A percentile compares a stretch with the other conserved stretches of the same genome.
These are phyloP conservation scores for Phortica okadai DNA, from an alignment of 2,888 invertebrate species.

Conservation along the genomic window DNA sequence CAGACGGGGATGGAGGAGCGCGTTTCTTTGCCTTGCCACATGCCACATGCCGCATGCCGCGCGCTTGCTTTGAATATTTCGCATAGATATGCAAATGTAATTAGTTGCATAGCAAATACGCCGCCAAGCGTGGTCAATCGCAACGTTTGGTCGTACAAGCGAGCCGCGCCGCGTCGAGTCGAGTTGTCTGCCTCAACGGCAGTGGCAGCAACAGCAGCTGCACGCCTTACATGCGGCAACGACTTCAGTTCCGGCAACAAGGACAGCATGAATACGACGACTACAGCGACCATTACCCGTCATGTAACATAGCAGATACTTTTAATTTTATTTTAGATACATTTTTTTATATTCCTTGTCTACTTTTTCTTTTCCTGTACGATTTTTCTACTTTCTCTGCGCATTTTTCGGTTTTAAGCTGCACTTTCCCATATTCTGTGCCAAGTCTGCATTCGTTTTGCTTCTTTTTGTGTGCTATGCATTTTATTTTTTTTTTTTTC, in stretches of 20 bases:
- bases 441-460: background rate
- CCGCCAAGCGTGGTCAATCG: constrained; percentile 34
- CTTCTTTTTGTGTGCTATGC: constrained; percentile 45
- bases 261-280: background rate
- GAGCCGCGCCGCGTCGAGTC: background rate
- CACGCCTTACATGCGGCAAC: constrained; percentile 8
- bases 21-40: constrained; percentile 9
- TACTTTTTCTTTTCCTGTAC: constrained; percentile 40
- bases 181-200: background rate
- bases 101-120: constrained; percentile 64
- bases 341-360: constrained; percentile 51
- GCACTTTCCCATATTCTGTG: constrained; percentile 6
- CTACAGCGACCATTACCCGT: constrained; percentile 30
- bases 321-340: constrained; percentile 58
- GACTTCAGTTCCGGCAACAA: background rate
- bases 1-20: constrained; percentile 2
- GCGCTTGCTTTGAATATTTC: constrained; percentile 38
- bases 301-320: constrained; percentile 56
- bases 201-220: background rate
- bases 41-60: background rate
- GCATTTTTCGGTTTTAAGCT: constrained; percentile 31
- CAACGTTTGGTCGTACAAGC: background rate
- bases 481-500: constrained; percentile 47
- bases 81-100: constrained; percentile 65
- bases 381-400: constrained; percentile 40